phyloP scores from a whole-genome alignment of 1,140 invertebrate species.

The Anagrus nilaparvatae region DNA sequence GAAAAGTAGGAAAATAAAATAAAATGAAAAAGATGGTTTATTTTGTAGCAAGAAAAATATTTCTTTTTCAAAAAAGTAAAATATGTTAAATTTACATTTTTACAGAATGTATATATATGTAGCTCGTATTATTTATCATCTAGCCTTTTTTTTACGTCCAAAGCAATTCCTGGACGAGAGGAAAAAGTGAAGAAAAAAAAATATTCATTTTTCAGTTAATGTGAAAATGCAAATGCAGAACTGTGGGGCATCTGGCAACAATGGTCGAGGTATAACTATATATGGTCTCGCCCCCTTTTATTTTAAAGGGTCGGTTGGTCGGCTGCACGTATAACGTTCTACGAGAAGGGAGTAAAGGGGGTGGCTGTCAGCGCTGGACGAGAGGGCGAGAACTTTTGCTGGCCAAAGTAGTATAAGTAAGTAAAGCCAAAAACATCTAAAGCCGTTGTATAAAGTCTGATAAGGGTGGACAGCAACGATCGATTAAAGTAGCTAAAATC shows the following conservation, averaged over 20 bases:
- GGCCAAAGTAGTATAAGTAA: conserved; percentile 34
- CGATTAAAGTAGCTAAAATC: conserved; percentile 35
- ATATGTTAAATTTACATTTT: conserved; percentile 14
- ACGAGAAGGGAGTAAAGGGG: too few relatives aligned
- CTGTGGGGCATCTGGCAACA: conserved; percentile 44
- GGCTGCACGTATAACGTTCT: too few relatives aligned
- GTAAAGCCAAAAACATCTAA: conserved; percentile 20
- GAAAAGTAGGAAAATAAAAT: neutral
- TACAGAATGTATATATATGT: neutral
- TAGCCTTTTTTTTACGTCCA: conserved; percentile 1
- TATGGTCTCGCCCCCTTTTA: conserved; percentile 36
- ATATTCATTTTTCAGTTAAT: conserved; percentile 21
- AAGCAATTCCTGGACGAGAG: neutral
- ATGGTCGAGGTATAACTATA: conserved; percentile 27
- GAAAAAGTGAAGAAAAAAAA: conserved; percentile 1
- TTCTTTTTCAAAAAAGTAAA: conserved; percentile 7
- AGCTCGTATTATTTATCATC: conserved; percentile 14
- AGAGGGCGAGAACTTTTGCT: conserved; percentile 28
- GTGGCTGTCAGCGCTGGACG: conserved; percentile 16
- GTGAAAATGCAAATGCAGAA: conserved; percentile 42
- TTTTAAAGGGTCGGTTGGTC: conserved; percentile 43
- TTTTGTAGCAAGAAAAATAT: neutral
- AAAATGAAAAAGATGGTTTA: neutral
- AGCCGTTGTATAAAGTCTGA: conserved; percentile 34
- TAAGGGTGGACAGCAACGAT: conserved; percentile 46